Conservation (phyloP, 2,888 invertebrate species). For the Hipparchia semele region DNA sequence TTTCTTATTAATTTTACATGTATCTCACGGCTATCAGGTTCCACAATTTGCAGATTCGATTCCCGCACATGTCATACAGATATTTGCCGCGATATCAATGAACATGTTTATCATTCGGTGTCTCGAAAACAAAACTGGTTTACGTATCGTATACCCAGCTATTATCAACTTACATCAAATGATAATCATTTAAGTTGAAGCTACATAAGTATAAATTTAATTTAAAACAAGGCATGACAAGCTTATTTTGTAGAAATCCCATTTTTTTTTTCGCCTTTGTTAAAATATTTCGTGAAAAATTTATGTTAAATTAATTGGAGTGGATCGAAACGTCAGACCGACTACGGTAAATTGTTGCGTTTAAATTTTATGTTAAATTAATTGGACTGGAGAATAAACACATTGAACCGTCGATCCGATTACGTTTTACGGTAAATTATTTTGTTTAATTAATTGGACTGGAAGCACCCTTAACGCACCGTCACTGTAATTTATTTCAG, state of each 20-base stretch:
- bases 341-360: constrained; percentile 13
- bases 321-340: neutral
- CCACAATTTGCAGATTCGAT: constrained; percentile 10
- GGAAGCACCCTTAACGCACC: neutral
- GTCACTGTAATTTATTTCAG: neutral
- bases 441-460: constrained; percentile 20
- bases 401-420: constrained; percentile 16
- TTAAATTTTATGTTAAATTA: constrained; percentile 17
- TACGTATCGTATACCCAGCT: neutral
- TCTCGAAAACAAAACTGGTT: constrained; percentile 13
- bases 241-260: neutral
- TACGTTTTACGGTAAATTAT: constrained; percentile 19
- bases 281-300: constrained; percentile 5
- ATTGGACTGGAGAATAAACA: constrained; percentile 18
- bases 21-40: constrained; percentile 13
- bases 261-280: neutral
- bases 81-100: constrained; percentile 7
- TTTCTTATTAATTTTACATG: too few species aligned
- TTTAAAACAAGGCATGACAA: neutral
- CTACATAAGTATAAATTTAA: constrained; percentile 1
- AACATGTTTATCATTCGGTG: constrained; percentile 13
- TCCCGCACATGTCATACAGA: constrained; percentile 15
- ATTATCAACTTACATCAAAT: constrained; percentile 15
- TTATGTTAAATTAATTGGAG: constrained; percentile 12
- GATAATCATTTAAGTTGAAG: neutral